These are phyloP conservation scores for Spodoptera frugiperda DNA, from an alignment of 1,140 invertebrate species.

Conservation along the genomic window DNA sequence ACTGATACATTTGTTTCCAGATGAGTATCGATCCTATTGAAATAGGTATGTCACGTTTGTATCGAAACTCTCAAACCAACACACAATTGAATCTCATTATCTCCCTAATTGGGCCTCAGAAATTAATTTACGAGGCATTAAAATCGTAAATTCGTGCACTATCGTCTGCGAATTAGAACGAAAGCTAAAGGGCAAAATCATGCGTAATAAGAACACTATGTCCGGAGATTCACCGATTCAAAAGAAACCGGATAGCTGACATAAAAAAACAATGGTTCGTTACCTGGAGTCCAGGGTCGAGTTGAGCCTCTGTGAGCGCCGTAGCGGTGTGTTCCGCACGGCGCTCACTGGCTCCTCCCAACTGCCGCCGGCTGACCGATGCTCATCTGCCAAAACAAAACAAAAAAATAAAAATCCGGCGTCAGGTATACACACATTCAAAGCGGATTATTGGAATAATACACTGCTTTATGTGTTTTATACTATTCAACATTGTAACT, in stretches of 20 bases:
- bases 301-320: slow-evolving; percentile 80
- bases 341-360: slow-evolving; percentile 84
- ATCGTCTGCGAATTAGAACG: not conserved
- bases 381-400: slow-evolving; percentile 72
- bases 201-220: slow-evolving; percentile 9
- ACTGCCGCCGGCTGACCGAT: slow-evolving; percentile 82
- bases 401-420: not conserved
- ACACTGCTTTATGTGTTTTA: not conserved
- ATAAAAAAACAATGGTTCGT: slow-evolving; percentile 33
- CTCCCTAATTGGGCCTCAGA: not conserved
- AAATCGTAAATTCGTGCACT: not conserved
- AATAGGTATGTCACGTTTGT: no score
- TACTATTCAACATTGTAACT: no score
- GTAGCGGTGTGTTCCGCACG: slow-evolving; percentile 77
- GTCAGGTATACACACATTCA: not conserved
- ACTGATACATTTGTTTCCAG: no score
- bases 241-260: slow-evolving; percentile 27
- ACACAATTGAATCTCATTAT: no score
- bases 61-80: no score
- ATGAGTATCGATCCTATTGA: no score
- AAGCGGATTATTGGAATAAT: not conserved
- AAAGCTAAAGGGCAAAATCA: slow-evolving; percentile 13
- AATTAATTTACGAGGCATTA: not conserved
- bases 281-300: slow-evolving; percentile 82
- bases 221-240: slow-evolving; percentile 3